Percentiles rank a stretch among this genome's conserved stretches.
Conservation (phyloP, 2,888 invertebrate genomes). For the Endotricha flammealis region DNA sequence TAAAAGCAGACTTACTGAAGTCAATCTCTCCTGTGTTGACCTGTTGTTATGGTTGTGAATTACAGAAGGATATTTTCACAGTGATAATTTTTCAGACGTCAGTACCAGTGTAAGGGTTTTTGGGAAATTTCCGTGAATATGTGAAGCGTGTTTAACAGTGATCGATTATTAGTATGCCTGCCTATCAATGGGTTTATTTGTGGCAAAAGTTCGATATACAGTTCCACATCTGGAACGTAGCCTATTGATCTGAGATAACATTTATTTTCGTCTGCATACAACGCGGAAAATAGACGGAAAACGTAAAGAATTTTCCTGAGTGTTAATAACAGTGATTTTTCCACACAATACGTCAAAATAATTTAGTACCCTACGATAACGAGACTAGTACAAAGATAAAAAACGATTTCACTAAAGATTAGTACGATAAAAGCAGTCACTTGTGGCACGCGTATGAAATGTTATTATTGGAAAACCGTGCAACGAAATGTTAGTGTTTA, state of each 20-base stretch:
- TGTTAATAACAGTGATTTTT: constrained; percentile 18
- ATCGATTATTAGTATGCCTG: no score
- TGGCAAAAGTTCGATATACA: constrained; percentile 27
- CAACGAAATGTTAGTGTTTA: constrained; percentile 43
- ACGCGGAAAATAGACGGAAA: constrained; percentile 1
- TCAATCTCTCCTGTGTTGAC: no score
- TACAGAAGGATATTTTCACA: no score
- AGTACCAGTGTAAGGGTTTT: no score
- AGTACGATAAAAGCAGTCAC: constrained; percentile 50
- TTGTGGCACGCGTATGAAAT: constrained; percentile 30
- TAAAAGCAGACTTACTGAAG: no score
- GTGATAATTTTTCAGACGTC: no score
- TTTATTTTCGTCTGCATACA: constrained; percentile 39
- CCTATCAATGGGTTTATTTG: no score
- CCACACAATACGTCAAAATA: constrained; percentile 46
- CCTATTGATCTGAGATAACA: constrained; percentile 20
- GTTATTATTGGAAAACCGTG: constrained; percentile 26
- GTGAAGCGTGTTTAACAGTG: no score
- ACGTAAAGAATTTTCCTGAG: neutral
- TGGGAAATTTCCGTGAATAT: no score
- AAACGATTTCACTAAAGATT: constrained; percentile 44
- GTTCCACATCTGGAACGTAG: constrained; percentile 15
- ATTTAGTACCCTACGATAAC: constrained; percentile 61
- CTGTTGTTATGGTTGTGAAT: no score
- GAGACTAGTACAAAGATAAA: constrained; percentile 46